Percentiles rank a stretch among this genome's conserved stretches.
Conservation (phyloP, 1,140 invertebrate species). For the Psilanteris sp. region DNA sequence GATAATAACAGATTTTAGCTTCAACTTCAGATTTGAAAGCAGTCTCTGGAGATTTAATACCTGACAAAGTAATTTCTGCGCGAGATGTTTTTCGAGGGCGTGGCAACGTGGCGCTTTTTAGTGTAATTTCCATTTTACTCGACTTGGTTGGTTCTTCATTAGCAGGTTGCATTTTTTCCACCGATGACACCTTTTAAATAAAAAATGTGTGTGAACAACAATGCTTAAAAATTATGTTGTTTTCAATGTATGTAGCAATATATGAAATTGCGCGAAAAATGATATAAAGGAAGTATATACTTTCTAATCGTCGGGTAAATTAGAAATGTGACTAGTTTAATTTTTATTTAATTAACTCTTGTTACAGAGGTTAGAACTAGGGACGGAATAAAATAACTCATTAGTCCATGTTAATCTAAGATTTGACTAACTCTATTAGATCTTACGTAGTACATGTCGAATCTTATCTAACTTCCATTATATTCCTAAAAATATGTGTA, state of each 20-base stretch:
- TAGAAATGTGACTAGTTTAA: constrained; percentile 19
- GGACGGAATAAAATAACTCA: constrained; percentile 1
- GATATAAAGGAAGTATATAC: too few relatives aligned
- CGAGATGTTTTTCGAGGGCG: constrained; percentile 83
- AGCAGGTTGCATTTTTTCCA: constrained; percentile 27
- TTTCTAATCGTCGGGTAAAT: constrained; percentile 28
- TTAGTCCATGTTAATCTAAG: constrained; percentile 28
- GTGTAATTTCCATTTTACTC: constrained; percentile 83
- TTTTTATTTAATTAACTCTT: not conserved
- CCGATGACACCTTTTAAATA: constrained; percentile 54
- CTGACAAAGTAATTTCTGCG: constrained; percentile 83
- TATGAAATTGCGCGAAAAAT: too few relatives aligned
- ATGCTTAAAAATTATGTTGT: not conserved
- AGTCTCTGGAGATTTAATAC: constrained; percentile 75
- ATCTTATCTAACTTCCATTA: constrained; percentile 29
- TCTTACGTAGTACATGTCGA: constrained; percentile 35
- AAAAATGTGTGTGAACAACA: constrained; percentile 5
- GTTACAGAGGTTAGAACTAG: constrained; percentile 24
- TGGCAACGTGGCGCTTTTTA: constrained; percentile 85
- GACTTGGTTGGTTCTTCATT: constrained; percentile 75
- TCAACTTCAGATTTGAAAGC: constrained; percentile 83
- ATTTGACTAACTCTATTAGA: constrained; percentile 17
- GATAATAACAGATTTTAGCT: constrained; percentile 80
- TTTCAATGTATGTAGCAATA: too few relatives aligned
- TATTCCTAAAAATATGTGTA: constrained; percentile 22